Evolutionary conservation across 2,797 vertebrate genomes (phyloP), one percentile per base, ranked within the genome.

Genomic region (Halcyon badia): DNA sequence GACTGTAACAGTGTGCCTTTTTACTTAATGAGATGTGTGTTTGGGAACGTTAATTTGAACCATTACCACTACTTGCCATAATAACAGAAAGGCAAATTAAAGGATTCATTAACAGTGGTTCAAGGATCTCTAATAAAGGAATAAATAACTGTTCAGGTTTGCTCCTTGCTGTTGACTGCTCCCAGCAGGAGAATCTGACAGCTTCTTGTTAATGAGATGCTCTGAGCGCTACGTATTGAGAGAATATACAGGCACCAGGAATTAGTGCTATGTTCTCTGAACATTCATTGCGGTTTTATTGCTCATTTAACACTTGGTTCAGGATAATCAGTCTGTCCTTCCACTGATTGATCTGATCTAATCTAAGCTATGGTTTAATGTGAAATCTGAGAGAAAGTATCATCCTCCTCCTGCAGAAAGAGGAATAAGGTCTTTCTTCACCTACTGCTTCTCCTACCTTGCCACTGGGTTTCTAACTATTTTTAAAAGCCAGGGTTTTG

Each of bases 21-120:
- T 93, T 42, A 66, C 64, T 96, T 96, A 91, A 95, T 96, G 93
- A 94, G 91, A 65, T 82, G 24, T 61, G 26, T 69, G 28, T 87
- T 77, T 92, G 91, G 71, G 73, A 84, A 87, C 10, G 4, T 94
- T 94, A 88, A 58, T 87, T 88, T 93, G 72, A 89, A 79, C 91
- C 58, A 58, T 81, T 75, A 84, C 84, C 31, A 16, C 19, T 52
- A 9, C 51, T 77, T 86, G 56, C 87, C 81, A 52, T 65, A 96
- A 87, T 70, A 83, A 78, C 39, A 94, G 72, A 87, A 94, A 82
- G n/a, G 54, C 87, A 61, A 92, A 83, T 75, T 52, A 93, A 84
- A 81, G 35, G 26, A 90, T 96, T 86, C 49, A 86, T 48, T 92
- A 89, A 33, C 61, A 64, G 28, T 60, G 51, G 56, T 81, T 95